Evolutionary conservation across 2,113 vertebrate species (phyloP).

Genomic region (Sisor rabdophorus): DNA sequence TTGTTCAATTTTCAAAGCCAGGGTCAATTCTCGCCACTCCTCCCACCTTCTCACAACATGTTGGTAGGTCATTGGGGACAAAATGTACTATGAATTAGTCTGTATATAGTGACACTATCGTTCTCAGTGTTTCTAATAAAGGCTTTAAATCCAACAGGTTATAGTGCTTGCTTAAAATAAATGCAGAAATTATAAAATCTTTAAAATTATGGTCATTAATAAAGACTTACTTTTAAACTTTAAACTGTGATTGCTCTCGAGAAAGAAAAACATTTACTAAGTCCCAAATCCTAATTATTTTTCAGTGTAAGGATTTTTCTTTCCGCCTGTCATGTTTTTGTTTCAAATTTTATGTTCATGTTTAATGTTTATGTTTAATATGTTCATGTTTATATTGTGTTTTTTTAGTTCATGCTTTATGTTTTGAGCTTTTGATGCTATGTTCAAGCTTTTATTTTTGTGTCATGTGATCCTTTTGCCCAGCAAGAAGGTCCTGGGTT

Average conservation of each 20-base stretch:
- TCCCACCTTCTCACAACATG: neutral
- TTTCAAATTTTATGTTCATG: too few relatives aligned
- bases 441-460: too few relatives aligned
- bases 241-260: neutral
- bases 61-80: too few relatives aligned
- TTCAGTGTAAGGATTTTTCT: too few relatives aligned
- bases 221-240: neutral
- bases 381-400: too few relatives aligned
- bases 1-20: neutral
- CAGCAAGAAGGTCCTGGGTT: too few relatives aligned
- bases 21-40: neutral
- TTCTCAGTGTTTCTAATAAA: neutral
- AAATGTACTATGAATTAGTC: neutral
- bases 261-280: neutral
- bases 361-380: neutral
- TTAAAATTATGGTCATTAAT: neutral
- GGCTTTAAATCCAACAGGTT: neutral
- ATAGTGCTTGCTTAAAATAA: neutral
- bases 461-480: too few relatives aligned
- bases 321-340: too few relatives aligned
- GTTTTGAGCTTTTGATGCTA: too few relatives aligned
- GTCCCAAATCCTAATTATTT: neutral
- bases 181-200: neutral
- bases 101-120: too few relatives aligned
- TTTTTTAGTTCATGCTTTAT: too few relatives aligned